phyloP scores from a whole-genome alignment of 2,888 invertebrate genomes.

The Frankliniella fusca region DNA sequence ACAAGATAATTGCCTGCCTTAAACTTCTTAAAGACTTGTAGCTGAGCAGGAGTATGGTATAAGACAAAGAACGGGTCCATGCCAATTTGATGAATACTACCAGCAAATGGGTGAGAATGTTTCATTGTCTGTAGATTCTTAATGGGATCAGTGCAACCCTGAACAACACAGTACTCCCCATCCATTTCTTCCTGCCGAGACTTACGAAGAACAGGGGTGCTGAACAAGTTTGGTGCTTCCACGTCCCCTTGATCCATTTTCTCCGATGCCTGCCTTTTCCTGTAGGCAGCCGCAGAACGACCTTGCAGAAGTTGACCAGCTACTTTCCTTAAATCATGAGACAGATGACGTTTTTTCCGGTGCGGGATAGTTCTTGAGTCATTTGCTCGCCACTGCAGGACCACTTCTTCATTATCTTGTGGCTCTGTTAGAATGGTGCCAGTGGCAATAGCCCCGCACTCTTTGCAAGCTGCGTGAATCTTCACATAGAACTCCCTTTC shows the following conservation, averaged over 20 bases:
- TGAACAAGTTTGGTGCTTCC: neutral
- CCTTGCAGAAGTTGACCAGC: neutral
- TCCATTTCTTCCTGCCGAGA: neutral
- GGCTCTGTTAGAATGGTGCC: neutral
- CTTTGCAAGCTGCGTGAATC: neutral
- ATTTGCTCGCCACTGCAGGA: neutral
- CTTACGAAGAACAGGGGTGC: neutral
- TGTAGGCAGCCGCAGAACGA: neutral
- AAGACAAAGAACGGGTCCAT: neutral
- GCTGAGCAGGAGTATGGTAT: neutral
- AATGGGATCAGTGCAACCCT: neutral
- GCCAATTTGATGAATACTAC: neutral
- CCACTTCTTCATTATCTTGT: neutral
- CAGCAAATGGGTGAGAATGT: neutral
- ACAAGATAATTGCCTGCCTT: neutral
- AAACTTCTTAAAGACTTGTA: neutral
- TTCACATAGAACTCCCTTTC: neutral
- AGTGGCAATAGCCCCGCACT: neutral
- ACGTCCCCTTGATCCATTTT: neutral
- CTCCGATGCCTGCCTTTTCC: neutral
- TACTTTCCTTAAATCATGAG: neutral
- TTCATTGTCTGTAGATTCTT: neutral
- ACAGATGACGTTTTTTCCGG: neutral
- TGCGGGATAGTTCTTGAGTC: neutral
- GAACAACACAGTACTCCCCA: neutral